Percentiles rank a stretch among this genome's conserved stretches.
Evolutionary conservation across 2,888 invertebrate genomes (phyloP).

Genomic region (Pachliopta kotzebuea): DNA sequence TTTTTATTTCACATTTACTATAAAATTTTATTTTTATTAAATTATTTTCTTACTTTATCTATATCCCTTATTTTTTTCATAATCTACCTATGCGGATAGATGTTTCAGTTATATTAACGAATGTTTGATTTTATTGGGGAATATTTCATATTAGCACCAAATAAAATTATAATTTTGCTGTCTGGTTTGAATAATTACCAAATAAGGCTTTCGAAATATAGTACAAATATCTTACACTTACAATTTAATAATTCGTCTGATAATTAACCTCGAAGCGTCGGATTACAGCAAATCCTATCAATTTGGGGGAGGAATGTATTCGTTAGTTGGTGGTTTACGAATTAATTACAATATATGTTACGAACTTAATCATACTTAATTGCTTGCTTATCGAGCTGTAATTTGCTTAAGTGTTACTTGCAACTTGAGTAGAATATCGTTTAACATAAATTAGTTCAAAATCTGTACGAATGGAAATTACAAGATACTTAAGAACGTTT

Average conservation of each 20-base stretch:
- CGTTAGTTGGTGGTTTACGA: slow-evolving; percentile 1
- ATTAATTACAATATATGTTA: neutral
- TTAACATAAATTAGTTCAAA: neutral
- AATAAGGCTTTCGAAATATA: neutral
- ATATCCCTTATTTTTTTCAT: no score
- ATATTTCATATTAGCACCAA: no score
- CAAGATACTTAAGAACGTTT: no score
- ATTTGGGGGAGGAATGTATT: neutral
- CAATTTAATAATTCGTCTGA: neutral
- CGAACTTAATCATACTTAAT: slow-evolving; percentile 1
- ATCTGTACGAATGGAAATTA: neutral
- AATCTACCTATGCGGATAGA: no score
- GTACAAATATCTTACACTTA: neutral
- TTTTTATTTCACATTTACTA: no score
- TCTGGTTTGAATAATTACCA: no score
- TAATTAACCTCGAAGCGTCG: neutral
- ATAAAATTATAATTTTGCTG: no score
- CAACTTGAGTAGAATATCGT: neutral
- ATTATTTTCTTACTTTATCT: no score
- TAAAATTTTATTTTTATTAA: no score
- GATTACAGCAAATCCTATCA: slow-evolving; percentile 2
- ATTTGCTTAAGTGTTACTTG: neutral
- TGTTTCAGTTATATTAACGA: no score
- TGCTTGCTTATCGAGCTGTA: neutral
- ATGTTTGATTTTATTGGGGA: no score